A percentile compares a stretch with the other conserved stretches of the same genome.
Evolutionary conservation across 2,888 invertebrate species (phyloP).

Genomic region (Patella caerulea): DNA sequence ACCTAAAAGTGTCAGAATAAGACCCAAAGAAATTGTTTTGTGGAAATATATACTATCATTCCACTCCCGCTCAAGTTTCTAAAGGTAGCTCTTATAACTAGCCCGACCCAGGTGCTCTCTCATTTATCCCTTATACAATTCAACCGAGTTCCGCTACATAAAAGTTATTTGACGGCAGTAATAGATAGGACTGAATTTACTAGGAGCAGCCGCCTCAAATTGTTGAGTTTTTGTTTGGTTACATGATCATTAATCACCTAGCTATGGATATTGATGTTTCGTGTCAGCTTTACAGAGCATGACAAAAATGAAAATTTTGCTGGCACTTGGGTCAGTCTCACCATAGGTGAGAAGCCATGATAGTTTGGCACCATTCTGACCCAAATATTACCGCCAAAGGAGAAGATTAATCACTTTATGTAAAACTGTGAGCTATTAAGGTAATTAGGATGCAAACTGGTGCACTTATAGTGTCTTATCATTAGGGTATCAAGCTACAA

Average conservation of each 20-base stretch:
- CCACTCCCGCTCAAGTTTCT: neutral
- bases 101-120: constrained; percentile 10
- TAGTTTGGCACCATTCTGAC: neutral
- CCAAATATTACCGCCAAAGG: constrained; percentile 9
- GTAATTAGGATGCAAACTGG: neutral
- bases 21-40: constrained; percentile 2
- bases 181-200: constrained; percentile 22
- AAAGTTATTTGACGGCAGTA: constrained; percentile 13
- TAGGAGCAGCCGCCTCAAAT: constrained; percentile 31
- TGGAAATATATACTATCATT: neutral
- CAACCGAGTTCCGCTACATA: constrained; percentile 12
- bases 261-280: constrained; percentile 66
- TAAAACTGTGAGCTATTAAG: neutral
- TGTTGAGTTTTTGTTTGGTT: constrained; percentile 41
- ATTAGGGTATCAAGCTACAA: neutral
- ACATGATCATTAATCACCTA: constrained; percentile 60
- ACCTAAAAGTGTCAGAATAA: constrained; percentile 9
- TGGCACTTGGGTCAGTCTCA: constrained; percentile 60
- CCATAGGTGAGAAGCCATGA: constrained; percentile 26
- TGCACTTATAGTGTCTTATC: neutral
- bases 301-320: constrained; percentile 65
- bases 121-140: constrained; percentile 7
- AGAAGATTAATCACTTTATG: neutral
- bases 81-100: constrained; percentile 9
- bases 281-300: constrained; percentile 65